These are phyloP conservation scores for Cossypha caffra DNA, from an alignment of 2,797 vertebrate species.

Conservation along the genomic window DNA sequence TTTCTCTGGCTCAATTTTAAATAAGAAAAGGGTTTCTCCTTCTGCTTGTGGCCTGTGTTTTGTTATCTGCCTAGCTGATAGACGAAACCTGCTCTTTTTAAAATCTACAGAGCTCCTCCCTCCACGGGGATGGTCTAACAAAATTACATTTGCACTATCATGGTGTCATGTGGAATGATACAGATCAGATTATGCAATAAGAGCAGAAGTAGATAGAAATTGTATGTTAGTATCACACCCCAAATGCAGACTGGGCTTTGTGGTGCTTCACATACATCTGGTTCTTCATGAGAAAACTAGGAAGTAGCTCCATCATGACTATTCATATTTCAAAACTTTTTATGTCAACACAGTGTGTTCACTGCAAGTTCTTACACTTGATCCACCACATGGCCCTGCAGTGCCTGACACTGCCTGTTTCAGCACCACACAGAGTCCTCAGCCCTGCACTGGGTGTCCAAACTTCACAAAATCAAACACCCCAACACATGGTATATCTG, in stretches of 20 bases:
- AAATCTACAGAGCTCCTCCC: neutral
- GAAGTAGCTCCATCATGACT: neutral
- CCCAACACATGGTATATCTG: accelerated
- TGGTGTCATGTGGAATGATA: neutral
- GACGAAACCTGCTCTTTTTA: neutral
- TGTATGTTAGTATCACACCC: neutral
- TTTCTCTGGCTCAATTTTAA: neutral
- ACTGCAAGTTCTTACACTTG: neutral
- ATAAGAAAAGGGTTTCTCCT: neutral
- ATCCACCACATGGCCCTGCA: too few relatives aligned
- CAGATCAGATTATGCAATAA: neutral
- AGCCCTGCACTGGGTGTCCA: neutral
- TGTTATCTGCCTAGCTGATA: neutral
- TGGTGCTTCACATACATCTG: accelerated
- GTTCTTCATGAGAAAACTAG: neutral
- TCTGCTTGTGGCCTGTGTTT: neutral
- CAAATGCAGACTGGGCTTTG: neutral
- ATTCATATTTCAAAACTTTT: neutral
- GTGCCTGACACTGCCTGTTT: neutral
- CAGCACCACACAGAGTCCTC: neutral
- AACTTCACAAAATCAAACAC: neutral
- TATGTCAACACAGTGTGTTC: neutral
- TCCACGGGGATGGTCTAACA: neutral
- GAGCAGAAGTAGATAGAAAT: neutral
- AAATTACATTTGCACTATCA: neutral